Evolutionary conservation across 2,113 vertebrate species (phyloP).

Genomic region (Lipotes vexillifer): DNA sequence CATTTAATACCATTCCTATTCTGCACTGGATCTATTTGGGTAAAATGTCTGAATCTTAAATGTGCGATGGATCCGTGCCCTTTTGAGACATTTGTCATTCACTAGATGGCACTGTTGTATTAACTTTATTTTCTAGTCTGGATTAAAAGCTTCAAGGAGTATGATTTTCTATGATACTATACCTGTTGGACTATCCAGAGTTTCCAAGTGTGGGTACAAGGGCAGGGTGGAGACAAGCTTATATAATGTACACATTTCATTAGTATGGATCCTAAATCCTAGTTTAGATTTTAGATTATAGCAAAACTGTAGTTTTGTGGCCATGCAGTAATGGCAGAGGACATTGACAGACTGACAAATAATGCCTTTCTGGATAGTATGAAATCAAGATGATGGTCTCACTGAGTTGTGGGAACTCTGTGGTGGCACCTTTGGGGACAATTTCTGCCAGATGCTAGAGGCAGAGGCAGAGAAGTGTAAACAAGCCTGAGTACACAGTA

Average conservation of each 20-base stretch:
- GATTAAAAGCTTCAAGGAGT: background rate
- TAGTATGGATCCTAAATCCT: background rate
- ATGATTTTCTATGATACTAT: background rate
- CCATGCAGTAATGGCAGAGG: background rate
- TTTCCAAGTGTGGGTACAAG: constrained; percentile 27
- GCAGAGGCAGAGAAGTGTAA: background rate
- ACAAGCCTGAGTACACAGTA: background rate
- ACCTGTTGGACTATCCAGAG: background rate
- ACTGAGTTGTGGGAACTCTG: background rate
- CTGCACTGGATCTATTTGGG: background rate
- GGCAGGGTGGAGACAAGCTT: background rate
- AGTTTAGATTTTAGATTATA: constrained; percentile 16
- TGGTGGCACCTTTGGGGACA: background rate
- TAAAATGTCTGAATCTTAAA: background rate
- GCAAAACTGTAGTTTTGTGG: constrained; percentile 19
- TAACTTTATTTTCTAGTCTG: background rate
- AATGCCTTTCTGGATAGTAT: background rate
- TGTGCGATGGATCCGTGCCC: background rate
- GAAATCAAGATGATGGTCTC: background rate
- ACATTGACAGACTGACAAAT: background rate
- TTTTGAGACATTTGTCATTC: background rate
- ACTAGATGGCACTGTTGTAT: constrained; percentile 74
- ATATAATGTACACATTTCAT: constrained; percentile 21
- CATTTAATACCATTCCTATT: background rate
- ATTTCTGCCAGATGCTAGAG: background rate